A percentile compares a stretch with the other conserved stretches of the same genome.
Evolutionary conservation across 2,113 vertebrate genomes (phyloP).

Genomic region (Leiothrix lutea): DNA sequence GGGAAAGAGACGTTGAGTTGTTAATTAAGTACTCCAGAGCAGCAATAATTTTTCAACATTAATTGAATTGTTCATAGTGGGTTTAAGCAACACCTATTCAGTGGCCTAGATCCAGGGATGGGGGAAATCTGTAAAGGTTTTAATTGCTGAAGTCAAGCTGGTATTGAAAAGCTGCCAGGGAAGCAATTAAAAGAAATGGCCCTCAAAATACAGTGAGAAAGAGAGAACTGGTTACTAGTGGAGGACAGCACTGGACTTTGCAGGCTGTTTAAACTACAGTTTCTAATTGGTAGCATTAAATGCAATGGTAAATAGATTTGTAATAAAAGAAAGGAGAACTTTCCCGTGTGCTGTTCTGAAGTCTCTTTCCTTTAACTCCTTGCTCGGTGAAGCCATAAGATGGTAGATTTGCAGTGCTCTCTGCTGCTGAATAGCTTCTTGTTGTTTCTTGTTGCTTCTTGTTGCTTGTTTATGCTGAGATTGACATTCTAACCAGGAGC

Average conservation of each 20-base stretch:
- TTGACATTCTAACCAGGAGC: neutral
- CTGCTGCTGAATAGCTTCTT: neutral
- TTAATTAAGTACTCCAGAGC: slow-evolving; percentile 12
- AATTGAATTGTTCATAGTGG: slow-evolving; percentile 33
- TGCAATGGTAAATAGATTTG: neutral
- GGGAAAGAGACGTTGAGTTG: neutral
- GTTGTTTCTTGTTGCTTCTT: neutral
- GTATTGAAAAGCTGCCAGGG: neutral
- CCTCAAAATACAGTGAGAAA: neutral
- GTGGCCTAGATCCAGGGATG: neutral
- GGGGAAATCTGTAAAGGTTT: neutral
- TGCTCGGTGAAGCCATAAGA: neutral
- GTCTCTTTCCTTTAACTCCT: neutral
- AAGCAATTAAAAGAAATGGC: neutral
- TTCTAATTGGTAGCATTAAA: neutral
- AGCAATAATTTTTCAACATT: neutral
- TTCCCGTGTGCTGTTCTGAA: neutral
- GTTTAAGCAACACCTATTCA: neutral
- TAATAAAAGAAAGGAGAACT: neutral
- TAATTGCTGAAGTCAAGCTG: neutral
- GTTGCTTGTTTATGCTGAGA: neutral
- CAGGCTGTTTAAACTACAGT: neutral
- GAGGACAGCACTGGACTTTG: neutral
- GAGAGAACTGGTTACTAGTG: neutral
- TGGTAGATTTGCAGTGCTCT: neutral